Percentiles rank a stretch among this genome's conserved stretches.
phyloP scores from a whole-genome alignment of 2,888 invertebrate species.

The Polyploca ridens region DNA sequence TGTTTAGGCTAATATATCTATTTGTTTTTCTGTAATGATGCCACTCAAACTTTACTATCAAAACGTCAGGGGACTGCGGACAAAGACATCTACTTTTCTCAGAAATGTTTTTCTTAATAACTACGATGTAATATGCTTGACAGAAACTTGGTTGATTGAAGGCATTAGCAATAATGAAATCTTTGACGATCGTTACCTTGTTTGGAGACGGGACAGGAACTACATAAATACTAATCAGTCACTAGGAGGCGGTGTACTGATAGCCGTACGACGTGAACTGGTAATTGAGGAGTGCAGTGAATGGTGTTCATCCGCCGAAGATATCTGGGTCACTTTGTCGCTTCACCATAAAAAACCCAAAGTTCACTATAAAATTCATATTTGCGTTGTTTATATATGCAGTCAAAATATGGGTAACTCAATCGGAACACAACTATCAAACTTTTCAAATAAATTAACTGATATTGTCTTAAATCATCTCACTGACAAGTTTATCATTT shows the following conservation, averaged over 20 bases:
- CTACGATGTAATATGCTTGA: slow-evolving; percentile 12
- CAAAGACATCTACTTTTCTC: not conserved
- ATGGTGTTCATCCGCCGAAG: too few species aligned
- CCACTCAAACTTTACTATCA: slow-evolving; percentile 9
- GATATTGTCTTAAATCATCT: slow-evolving; percentile 8
- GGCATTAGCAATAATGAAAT: slow-evolving; percentile 6
- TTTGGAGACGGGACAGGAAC: slow-evolving; percentile 14
- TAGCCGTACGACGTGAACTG: slow-evolving; percentile 15
- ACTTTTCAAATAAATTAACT: slow-evolving; percentile 11
- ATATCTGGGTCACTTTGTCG: too few species aligned
- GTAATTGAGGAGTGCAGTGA: not conserved
- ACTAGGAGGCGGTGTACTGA: slow-evolving; percentile 19
- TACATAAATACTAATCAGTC: slow-evolving; percentile 12
- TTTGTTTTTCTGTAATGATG: too few species aligned
- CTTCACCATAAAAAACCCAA: not conserved
- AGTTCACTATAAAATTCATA: not conserved
- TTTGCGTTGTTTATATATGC: slow-evolving; percentile 10
- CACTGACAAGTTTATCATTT: slow-evolving; percentile 12
- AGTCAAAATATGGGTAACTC: slow-evolving; percentile 16
- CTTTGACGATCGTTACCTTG: slow-evolving; percentile 10
- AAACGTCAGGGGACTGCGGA: slow-evolving; percentile 14
- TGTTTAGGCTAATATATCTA: not conserved
- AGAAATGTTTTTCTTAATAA: slow-evolving; percentile 3
- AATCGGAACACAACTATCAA: slow-evolving; percentile 6
- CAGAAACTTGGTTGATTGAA: slow-evolving; percentile 13